Evolutionary conservation across 2,797 vertebrate species (phyloP), one percentile per base, ranked within the genome.

Genomic region (Sebastes hubbsi): DNA sequence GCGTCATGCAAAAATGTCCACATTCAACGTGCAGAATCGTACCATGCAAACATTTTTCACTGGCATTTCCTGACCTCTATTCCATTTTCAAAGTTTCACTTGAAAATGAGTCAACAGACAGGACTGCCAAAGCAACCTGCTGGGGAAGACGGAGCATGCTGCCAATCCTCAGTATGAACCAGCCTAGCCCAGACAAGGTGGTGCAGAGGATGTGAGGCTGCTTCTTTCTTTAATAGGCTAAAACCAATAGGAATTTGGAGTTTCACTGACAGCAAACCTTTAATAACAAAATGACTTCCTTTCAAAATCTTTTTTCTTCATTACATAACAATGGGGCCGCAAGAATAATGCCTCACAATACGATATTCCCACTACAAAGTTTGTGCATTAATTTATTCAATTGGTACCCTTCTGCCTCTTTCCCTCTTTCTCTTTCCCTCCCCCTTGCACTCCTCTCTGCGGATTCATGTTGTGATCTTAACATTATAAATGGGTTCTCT

Each of bases 401-500:
- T 75, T 72, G 84, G 32, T 73, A 76, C 55, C 65, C 67, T 63
- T 70, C 54, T 76, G 18, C 64, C 4, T 34, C 62, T 34, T n/a
- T 59, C 63, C 63, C 29, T 72, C 58, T 62, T 27, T 52, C 13
- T 36, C 9, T 49, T 16, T 71, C 42, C 22, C 27, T 25, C 65
- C 80, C 76, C 36, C 27, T 66, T 65, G 32, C 75, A 59, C 76
- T 75, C 77, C 74, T 87, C 80, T 84, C 89, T 89, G 54, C 69
- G 86, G 85, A 90, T 90, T 85, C 89, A 81, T 82, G 93, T 89
- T 91, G 87, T 86, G 91, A 89, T 94, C 81, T 91, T 91, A 93
- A 90, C 87, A 73, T 94, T 93, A 94, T 93, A 93, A 94, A 95
- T 94, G 89, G 88, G 59, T 75, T 92, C 90, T 93, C 89, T 89